phyloP scores from a whole-genome alignment of 2,888 invertebrate genomes.

The Drosophila siamana region DNA sequence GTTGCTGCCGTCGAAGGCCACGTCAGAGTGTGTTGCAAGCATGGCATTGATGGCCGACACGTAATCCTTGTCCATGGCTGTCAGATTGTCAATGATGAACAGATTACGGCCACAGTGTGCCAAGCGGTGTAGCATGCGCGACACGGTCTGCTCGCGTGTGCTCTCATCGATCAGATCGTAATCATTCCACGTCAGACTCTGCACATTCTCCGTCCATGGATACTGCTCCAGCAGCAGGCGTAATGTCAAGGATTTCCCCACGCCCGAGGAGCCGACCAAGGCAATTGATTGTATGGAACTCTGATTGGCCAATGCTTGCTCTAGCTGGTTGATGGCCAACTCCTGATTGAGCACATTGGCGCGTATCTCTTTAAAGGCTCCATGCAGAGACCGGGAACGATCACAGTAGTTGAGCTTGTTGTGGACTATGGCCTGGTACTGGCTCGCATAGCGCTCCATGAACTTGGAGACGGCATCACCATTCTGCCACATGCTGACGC shows the following conservation, averaged over 20 bases:
- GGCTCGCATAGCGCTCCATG: constrained; percentile 57
- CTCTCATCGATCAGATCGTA: constrained; percentile 16
- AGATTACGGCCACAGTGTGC: constrained; percentile 83
- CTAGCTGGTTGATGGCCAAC: constrained; percentile 66
- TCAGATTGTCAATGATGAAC: constrained; percentile 82
- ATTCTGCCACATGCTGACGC: constrained; percentile 23
- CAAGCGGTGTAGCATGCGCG: constrained; percentile 53
- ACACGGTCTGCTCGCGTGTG: constrained; percentile 44
- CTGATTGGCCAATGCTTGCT: constrained; percentile 60
- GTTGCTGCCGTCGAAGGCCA: neutral
- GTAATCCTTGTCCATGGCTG: constrained; percentile 55
- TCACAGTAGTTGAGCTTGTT: constrained; percentile 80
- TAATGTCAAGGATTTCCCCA: constrained; percentile 82
- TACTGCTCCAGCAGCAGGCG: constrained; percentile 69
- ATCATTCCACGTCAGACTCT: constrained; percentile 74
- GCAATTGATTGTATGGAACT: constrained; percentile 70
- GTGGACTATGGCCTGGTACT: constrained; percentile 79
- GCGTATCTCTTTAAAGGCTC: constrained; percentile 58
- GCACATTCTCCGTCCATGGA: constrained; percentile 83
- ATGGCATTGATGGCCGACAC: constrained; percentile 66
- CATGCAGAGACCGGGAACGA: constrained; percentile 40
- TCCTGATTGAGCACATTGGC: constrained; percentile 66
- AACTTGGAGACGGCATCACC: constrained; percentile 22
- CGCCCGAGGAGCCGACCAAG: constrained; percentile 77
- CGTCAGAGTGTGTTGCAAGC: constrained; percentile 19